These are phyloP conservation scores for Ctena decussata DNA, from an alignment of 2,888 invertebrate genomes.

Conservation along the genomic window DNA sequence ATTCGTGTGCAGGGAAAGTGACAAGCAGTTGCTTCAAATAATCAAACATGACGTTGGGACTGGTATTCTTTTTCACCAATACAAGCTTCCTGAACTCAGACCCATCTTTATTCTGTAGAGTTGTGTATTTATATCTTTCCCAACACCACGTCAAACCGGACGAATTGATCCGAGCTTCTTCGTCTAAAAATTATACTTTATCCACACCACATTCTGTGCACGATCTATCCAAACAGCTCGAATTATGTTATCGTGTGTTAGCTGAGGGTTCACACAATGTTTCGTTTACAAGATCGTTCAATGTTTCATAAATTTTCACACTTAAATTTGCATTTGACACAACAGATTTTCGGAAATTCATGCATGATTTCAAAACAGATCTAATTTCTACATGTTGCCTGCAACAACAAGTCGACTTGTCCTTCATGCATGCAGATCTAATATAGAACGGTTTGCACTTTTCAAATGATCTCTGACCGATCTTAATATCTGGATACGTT, in stretches of 20 bases:
- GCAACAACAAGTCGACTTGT: constrained; percentile 35
- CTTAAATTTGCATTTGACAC: not conserved
- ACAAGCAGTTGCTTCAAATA: constrained; percentile 23
- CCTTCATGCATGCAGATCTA: constrained; percentile 11
- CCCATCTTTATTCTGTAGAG: not conserved
- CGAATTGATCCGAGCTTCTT: not conserved
- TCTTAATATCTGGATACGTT: constrained; percentile 29
- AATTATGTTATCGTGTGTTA: not conserved
- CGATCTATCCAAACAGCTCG: not conserved
- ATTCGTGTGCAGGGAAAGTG: constrained; percentile 34
- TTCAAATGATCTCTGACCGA: constrained; percentile 37
- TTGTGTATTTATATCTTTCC: constrained; percentile 20
- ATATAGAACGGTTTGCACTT: constrained; percentile 33
- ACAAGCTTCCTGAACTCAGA: constrained; percentile 8
- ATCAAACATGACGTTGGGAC: constrained; percentile 29
- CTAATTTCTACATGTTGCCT: constrained; percentile 30
- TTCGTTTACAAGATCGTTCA: not conserved
- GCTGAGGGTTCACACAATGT: constrained; percentile 9
- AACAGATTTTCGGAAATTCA: constrained; percentile 11
- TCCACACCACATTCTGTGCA: constrained; percentile 10
- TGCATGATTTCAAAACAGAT: constrained; percentile 22
- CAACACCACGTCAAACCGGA: not conserved
- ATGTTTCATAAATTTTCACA: not conserved
- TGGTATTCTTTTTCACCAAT: constrained; percentile 15
- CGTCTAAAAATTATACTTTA: not conserved